Evolutionary conservation across 2,113 vertebrate genomes (phyloP).

Genomic region (Ictalurus punctatus): DNA sequence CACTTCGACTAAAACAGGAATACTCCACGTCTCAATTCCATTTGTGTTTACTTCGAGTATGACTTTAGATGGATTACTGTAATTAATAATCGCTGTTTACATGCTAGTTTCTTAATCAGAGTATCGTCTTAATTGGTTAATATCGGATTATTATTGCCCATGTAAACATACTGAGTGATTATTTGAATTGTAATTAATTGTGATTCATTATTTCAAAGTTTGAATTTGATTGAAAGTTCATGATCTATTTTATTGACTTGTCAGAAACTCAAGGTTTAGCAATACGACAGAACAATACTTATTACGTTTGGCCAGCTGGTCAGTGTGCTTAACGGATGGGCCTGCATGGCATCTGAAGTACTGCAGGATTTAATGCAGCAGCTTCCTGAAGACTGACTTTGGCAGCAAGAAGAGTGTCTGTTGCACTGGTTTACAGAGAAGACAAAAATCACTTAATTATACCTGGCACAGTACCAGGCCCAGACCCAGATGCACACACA

Average conservation of each 20-base stretch:
- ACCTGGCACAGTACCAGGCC: slow-evolving; percentile 33
- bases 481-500: slow-evolving; percentile 13
- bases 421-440: slow-evolving; percentile 36
- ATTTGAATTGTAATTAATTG: not conserved
- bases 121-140: too few relatives aligned
- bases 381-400: not conserved
- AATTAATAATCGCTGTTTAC: too few relatives aligned
- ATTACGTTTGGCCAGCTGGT: slow-evolving; percentile 2
- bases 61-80: too few relatives aligned
- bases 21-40: too few relatives aligned
- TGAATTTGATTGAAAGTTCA: not conserved
- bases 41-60: too few relatives aligned
- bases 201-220: slow-evolving; percentile 6
- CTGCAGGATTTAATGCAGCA: slow-evolving; percentile 18
- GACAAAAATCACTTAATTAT: slow-evolving; percentile 37
- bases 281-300: not conserved
- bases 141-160: too few relatives aligned
- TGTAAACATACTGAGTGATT: not conserved
- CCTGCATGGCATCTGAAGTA: slow-evolving; percentile 12
- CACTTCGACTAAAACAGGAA: too few relatives aligned
- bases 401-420: slow-evolving; percentile 28
- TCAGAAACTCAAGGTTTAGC: not conserved
- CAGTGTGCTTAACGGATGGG: slow-evolving; percentile 5
- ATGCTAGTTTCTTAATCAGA: too few relatives aligned
- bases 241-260: not conserved